Evolutionary conservation across 2,797 vertebrate species (phyloP), one percentile per base, ranked within the genome.

Genomic region (Chiloscyllium punctatum): DNA sequence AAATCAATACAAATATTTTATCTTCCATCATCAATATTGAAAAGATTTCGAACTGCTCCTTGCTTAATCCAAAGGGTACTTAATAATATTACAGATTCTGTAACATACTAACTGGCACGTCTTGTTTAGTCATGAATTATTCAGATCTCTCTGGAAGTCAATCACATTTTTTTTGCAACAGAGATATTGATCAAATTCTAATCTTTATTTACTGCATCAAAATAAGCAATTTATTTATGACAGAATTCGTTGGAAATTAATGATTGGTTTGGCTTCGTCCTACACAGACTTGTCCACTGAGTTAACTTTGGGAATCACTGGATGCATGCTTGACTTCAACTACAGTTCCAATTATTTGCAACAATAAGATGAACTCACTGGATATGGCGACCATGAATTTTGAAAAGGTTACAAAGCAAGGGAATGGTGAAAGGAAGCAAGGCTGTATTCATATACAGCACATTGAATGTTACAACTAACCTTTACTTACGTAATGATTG

Each of bases 251-350:
- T 92, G 66, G 62, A 92, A 92, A 69, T 8, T 37, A 69, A 92
- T 92, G 90, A 92, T 92, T 92, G n/a, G 90, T 69, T 92, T 69
- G 90, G 66, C n/a, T 92, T 69, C 66, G 69, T 42, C 92, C 90
- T 69, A 37, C 62, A 25, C 37, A 4, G 3, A 21, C 21, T 42
- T 27, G 62, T 42, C n/a, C 42, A 18, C 37, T 62, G 23, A 69
- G 90, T 69, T 92, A 37, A 42, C 69, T 48, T 92, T 5, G 4
- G 21, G 90, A 92, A n/a, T 23, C n/a, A 92, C 62, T 27, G 7
- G 62, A n/a, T 37, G n/a, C 30, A n/a, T 25, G n/a, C n/a, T 92
- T 62, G 23, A 42, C 90, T 69, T 69, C 90, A 69, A 42, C 62
- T 9, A 69, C 11, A 25, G 62, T 69, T 92, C n/a, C 21, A 62